Conservation (phyloP, 2,113 vertebrate genomes). For the Peromyscus maniculatus region DNA sequence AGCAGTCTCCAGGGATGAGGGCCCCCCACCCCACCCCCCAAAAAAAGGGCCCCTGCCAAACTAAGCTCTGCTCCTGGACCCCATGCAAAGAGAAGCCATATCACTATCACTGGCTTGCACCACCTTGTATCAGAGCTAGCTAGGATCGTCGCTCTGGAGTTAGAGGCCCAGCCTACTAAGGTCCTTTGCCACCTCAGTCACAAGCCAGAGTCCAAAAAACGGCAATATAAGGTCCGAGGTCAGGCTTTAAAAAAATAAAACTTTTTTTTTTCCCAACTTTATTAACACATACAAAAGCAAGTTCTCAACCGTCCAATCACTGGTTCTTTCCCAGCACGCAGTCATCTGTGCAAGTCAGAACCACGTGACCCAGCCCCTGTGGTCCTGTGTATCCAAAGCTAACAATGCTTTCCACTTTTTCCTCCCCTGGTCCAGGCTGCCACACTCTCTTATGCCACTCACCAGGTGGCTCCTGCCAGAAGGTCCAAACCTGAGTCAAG, state of each 20-base stretch:
- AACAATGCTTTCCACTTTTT: too few species aligned
- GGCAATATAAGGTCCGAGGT: background rate
- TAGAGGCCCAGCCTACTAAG: background rate
- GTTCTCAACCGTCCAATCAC: background rate
- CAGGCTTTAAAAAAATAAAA: background rate
- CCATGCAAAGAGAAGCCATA: background rate
- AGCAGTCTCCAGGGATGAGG: background rate
- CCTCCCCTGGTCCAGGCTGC: background rate
- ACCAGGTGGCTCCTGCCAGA: background rate
- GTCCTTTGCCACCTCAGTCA: background rate
- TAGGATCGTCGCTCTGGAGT: background rate
- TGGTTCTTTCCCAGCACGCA: background rate
- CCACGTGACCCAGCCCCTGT: background rate
- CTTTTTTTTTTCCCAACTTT: background rate
- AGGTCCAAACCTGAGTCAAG: conserved; percentile 49
- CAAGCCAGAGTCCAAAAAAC: background rate
- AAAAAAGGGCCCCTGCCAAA: background rate
- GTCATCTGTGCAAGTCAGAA: background rate
- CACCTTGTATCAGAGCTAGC: background rate
- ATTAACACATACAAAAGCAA: background rate
- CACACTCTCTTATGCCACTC: background rate
- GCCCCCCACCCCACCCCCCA: background rate
- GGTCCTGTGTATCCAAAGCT: background rate
- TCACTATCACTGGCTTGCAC: background rate
- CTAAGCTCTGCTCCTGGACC: background rate